Evolutionary conservation across 2,888 invertebrate species (phyloP), one percentile per base, ranked within the genome.

Genomic region (Sminthurinus aureus): DNA sequence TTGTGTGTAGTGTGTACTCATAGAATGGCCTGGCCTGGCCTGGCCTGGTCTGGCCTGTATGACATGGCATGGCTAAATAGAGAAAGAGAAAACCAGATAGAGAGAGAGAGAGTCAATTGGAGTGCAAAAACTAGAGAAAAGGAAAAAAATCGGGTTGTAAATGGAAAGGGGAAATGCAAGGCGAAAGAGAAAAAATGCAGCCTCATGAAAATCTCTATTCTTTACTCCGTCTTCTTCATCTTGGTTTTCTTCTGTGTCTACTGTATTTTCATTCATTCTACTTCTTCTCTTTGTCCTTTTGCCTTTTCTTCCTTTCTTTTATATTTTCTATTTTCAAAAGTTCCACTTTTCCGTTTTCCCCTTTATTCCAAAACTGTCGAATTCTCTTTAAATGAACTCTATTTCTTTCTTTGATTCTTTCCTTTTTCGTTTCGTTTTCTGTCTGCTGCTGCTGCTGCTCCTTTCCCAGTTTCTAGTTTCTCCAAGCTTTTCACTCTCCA

Each of bases 121-220:
- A 67, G 71, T 22, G 71, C 22, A 26, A 15, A 24, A 26, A 15
- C 22, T 13, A 24, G 24, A 71, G 15, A 9, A 6, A 26, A n/a
- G n/a, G 24, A 71, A 15, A 26, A 71, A 26, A 24, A 24, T 0
- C 9, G 15, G 15, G 26, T 26, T 26, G 24, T 15, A 22, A 15
- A 24, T 11, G 71, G 26, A 11, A 38, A 38, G 38, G n/a, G 22
- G 22, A 67, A 67, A 67, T 13, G 67, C 9, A n/a, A n/a, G 20
- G n/a, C n/a, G 67, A 67, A 18, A 67, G n/a, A 67, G 67, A 67
- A 67, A 11, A n/a, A 67, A 67, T n/a, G 67, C 67, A 67, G 67
- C 67, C 67, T n/a, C 20, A 67, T 67, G 67, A 67, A 67, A 67
- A 13, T n/a, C 67, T n/a, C 9, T 13, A 38, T 38, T 38, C 38